A percentile compares a stretch with the other conserved stretches of the same genome.
These are phyloP conservation scores for Adelges cooleyi DNA, from an alignment of 1,140 invertebrate genomes.

Conservation along the genomic window DNA sequence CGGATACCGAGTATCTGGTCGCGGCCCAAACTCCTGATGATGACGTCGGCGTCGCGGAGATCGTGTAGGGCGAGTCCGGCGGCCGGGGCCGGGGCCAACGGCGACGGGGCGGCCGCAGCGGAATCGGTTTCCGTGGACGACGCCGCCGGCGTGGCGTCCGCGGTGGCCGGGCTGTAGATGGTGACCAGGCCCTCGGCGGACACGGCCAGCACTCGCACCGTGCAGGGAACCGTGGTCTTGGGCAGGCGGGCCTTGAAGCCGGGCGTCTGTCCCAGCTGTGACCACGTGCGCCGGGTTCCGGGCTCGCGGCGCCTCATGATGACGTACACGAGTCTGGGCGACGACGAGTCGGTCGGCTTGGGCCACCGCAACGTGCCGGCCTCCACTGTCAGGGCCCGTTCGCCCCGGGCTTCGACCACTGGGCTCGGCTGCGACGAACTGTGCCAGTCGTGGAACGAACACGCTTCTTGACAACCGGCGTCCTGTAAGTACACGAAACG, in stretches of 20 bases:
- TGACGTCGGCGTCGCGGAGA: conserved; percentile 21
- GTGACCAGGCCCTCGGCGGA: conserved; percentile 51
- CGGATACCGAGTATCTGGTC: conserved; percentile 15
- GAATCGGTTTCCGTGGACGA: background rate
- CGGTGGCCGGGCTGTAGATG: conserved; percentile 46
- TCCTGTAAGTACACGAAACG: conserved; percentile 49
- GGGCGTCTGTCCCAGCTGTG: conserved; percentile 52
- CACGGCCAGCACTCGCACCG: conserved; percentile 52
- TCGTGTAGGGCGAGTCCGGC: background rate
- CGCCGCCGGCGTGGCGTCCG: background rate
- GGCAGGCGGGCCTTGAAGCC: conserved; percentile 47
- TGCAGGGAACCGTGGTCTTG: conserved; percentile 44
- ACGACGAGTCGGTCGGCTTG: conserved; percentile 39
- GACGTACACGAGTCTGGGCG: conserved; percentile 50
- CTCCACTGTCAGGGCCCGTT: conserved; percentile 48
- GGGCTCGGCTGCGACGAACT: conserved; percentile 47
- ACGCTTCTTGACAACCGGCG: conserved; percentile 54
- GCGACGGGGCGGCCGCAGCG: background rate
- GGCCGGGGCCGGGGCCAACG: background rate
- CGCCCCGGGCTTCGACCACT: conserved; percentile 52
- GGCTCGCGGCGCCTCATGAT: conserved; percentile 48
- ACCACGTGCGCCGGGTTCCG: conserved; percentile 47
- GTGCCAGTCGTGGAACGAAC: conserved; percentile 51
- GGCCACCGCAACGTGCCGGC: conserved; percentile 49
- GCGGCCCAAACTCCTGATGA: conserved; percentile 23